These are phyloP conservation scores for Eulemur macaco DNA, from an alignment of 2,113 vertebrate genomes.

Conservation along the genomic window DNA sequence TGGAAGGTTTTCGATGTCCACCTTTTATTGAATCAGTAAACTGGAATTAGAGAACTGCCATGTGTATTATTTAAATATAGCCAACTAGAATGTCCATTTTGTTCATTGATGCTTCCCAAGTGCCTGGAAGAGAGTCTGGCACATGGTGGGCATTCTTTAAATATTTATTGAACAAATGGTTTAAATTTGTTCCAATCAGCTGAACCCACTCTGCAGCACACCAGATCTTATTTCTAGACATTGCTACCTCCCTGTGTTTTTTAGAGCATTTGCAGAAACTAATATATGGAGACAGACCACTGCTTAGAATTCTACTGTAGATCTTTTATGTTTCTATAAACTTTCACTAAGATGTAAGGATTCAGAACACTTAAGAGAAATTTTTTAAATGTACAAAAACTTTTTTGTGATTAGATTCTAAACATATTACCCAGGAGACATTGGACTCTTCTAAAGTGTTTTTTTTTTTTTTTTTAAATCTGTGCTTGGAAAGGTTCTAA, in stretches of 20 bases:
- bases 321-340: not conserved
- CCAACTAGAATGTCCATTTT: not conserved
- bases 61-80: not conserved
- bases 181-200: not conserved
- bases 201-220: not conserved
- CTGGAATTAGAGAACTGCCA: not conserved
- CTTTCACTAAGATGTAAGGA: not conserved
- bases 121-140: not conserved
- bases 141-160: not conserved
- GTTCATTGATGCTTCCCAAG: not conserved
- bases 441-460: not conserved
- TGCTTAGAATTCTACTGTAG: not conserved
- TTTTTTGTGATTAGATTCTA: conserved; percentile 13
- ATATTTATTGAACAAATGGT: not conserved
- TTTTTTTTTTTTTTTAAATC: not conserved
- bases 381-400: not conserved
- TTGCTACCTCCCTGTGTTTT: not conserved
- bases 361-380: not conserved
- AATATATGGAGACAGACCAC: not conserved
- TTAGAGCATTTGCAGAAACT: conserved; percentile 15
- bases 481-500: not conserved
- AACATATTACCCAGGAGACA: not conserved
- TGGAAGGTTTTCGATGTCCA: not conserved
- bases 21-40: not conserved
- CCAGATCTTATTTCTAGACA: not conserved